Conservation (phyloP, 2,888 invertebrate species). For the Campoletis raptor region DNA sequence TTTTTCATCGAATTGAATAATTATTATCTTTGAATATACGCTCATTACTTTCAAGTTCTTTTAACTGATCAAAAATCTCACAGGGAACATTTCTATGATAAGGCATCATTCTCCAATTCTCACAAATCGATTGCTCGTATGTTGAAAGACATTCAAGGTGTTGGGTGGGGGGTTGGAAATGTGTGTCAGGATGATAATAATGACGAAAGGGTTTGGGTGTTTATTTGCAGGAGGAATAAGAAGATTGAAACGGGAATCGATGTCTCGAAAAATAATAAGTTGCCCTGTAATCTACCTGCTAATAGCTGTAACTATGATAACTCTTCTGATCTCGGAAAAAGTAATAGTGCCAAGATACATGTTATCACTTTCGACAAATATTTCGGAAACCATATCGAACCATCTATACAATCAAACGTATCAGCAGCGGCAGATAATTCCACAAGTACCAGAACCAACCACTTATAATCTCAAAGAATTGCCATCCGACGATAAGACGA, state of each 20-base stretch:
- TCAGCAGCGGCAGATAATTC: conserved; percentile 24
- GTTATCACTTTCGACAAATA: conserved; percentile 75
- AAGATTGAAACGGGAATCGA: conserved; percentile 69
- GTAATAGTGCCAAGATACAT: conserved; percentile 74
- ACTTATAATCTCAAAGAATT: conserved; percentile 77
- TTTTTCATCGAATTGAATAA: background rate
- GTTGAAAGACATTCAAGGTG: background rate
- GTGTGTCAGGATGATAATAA: background rate
- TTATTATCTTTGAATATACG: too few relatives aligned
- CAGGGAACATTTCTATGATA: too few relatives aligned
- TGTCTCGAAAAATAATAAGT: conserved; percentile 76
- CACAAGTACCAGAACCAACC: conserved; percentile 40
- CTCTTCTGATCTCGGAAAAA: conserved; percentile 68
- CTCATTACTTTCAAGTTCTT: too few relatives aligned
- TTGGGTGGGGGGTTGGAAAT: background rate
- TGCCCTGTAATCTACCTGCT: conserved; percentile 80
- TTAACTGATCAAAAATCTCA: too few relatives aligned
- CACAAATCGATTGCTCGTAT: too few relatives aligned
- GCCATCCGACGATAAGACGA: conserved; percentile 80
- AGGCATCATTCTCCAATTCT: too few relatives aligned
- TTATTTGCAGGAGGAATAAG: conserved; percentile 64
- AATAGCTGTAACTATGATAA: conserved; percentile 73
- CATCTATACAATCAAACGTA: conserved; percentile 42
- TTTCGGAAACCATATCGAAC: conserved; percentile 70
- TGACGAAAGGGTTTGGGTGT: background rate